A percentile compares a stretch with the other conserved stretches of the same genome.
Conservation (phyloP, 2,888 invertebrate genomes). For the Crossocerus cetratus region DNA sequence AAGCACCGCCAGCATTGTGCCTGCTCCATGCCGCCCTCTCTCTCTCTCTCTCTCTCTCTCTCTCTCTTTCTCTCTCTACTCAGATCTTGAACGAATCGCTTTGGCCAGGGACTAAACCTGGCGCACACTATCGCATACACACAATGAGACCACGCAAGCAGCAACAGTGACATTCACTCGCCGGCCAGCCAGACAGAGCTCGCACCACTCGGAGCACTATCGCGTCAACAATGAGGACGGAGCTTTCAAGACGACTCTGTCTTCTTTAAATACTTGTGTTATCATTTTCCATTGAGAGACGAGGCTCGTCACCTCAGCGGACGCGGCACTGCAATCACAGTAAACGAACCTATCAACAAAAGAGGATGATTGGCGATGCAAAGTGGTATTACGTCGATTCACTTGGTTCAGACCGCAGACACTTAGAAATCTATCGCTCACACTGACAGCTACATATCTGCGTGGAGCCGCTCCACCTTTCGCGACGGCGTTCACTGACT, state of each 20-base stretch:
- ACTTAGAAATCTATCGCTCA: too few species aligned
- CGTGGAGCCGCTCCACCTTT: slow-evolving; percentile 39
- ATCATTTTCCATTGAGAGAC: too few species aligned
- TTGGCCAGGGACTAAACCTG: too few species aligned
- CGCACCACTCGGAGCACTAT: too few species aligned
- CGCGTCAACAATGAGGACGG: too few species aligned
- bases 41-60: slow-evolving; percentile 18
- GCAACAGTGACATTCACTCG: not conserved
- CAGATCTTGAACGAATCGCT: not conserved
- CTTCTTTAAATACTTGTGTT: too few species aligned
- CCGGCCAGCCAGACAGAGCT: not conserved
- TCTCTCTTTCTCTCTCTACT: slow-evolving; percentile 12
- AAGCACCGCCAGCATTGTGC: not conserved
- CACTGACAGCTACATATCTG: slow-evolving; percentile 8
- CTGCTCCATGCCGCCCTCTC: slow-evolving; percentile 5
- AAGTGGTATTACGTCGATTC: too few species aligned
- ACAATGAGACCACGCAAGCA: too few species aligned
- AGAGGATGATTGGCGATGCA: too few species aligned
- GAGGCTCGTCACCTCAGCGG: not conserved
- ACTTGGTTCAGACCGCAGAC: too few species aligned
- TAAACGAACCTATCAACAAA: not conserved
- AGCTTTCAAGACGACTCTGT: too few species aligned
- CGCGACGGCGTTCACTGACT: slow-evolving; percentile 40
- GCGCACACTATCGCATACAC: too few species aligned
- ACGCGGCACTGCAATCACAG: not conserved